These are phyloP conservation scores for Varecia variegata DNA, from an alignment of 2,797 vertebrate species.

Conservation along the genomic window DNA sequence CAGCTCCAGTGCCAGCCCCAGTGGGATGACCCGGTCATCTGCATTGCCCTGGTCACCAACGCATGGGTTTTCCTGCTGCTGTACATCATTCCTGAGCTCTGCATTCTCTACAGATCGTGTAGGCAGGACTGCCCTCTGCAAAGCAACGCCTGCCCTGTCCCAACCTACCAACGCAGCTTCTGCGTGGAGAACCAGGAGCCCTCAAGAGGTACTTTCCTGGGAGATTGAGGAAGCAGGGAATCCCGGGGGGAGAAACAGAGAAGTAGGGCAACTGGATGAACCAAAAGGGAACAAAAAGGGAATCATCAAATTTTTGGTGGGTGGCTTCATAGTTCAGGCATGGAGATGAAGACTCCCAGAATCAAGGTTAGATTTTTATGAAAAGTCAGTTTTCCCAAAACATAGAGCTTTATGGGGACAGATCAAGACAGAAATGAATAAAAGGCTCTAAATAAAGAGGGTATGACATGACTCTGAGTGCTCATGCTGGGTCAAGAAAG, in stretches of 20 bases:
- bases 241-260: background rate
- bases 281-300: background rate
- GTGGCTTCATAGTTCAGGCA: background rate
- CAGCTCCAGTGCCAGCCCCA: constrained; percentile 65
- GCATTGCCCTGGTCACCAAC: constrained; percentile 87
- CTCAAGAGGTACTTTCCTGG: constrained; percentile 65
- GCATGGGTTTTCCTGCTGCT: constrained; percentile 90
- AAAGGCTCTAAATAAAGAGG: background rate
- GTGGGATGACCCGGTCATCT: constrained; percentile 89
- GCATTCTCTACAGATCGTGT: constrained; percentile 76
- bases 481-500: background rate
- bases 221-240: background rate
- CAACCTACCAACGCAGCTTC: constrained; percentile 57
- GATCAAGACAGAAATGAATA: background rate
- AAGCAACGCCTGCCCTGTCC: background rate
- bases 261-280: background rate
- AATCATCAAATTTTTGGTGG: background rate
- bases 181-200: constrained; percentile 63
- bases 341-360: background rate
- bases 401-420: background rate
- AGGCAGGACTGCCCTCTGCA: constrained; percentile 40
- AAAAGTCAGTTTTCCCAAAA: background rate
- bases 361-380: background rate
- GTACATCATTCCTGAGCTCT: constrained; percentile 86
- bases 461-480: background rate